These are phyloP conservation scores for Oligia latruncula DNA, from an alignment of 2,888 invertebrate genomes.

Conservation along the genomic window DNA sequence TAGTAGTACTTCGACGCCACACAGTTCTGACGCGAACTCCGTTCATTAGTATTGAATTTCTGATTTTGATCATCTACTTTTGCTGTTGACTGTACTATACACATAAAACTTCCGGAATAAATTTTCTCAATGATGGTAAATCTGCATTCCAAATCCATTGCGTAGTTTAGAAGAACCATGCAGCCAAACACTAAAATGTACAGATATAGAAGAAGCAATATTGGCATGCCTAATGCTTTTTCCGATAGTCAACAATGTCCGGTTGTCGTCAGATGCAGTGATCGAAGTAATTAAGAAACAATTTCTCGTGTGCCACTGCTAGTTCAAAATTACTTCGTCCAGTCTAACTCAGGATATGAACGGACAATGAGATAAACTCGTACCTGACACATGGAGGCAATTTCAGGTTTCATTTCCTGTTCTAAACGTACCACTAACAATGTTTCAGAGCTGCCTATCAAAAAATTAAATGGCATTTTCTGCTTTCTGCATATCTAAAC, in stretches of 20 bases:
- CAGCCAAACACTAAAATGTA: neutral
- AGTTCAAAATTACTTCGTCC: neutral
- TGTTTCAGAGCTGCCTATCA: neutral
- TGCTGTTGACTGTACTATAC: too few relatives aligned
- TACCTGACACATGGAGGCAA: neutral
- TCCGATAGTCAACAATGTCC: neutral
- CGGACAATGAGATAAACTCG: neutral
- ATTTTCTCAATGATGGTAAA: too few relatives aligned
- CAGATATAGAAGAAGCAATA: neutral
- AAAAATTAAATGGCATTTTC: too few relatives aligned
- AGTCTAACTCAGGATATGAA: neutral
- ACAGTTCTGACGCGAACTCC: too few relatives aligned
- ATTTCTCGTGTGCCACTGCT: neutral
- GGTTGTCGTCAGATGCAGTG: neutral
- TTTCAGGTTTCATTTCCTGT: neutral
- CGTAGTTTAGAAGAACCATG: too few relatives aligned
- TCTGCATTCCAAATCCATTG: too few relatives aligned
- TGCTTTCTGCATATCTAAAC: neutral
- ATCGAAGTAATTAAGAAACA: neutral
- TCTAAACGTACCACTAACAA: neutral
- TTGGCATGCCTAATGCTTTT: neutral
- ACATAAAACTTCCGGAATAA: too few relatives aligned
- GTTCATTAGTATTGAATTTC: too few relatives aligned
- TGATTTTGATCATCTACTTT: too few relatives aligned
- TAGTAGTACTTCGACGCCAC: too few relatives aligned